Conservation (phyloP, 2,113 vertebrate species). For the Callopanchax toddi region DNA sequence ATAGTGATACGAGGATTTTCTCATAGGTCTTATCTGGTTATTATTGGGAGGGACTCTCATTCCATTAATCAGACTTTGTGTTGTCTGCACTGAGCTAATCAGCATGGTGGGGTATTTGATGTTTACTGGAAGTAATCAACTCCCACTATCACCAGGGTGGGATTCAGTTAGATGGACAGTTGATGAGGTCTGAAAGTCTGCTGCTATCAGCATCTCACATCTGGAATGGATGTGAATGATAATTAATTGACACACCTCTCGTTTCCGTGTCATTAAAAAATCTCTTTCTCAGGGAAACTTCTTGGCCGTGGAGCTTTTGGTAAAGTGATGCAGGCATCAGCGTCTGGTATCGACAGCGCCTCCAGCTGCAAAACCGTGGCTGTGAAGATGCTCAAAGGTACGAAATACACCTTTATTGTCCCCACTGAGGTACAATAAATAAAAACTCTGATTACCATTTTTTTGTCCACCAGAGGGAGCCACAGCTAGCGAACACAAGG, state of each 20-base stretch:
- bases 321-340: conserved; percentile 92
- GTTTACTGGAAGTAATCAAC: conserved; percentile 72
- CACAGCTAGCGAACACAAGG: conserved; percentile 91
- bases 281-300: conserved; percentile 83
- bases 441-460: background rate
- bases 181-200: conserved; percentile 29
- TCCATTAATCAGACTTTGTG: conserved; percentile 65
- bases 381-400: conserved; percentile 98
- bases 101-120: conserved; percentile 31
- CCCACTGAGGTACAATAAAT: background rate
- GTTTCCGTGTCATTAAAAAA: conserved; percentile 7
- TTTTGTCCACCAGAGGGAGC: conserved; percentile 87
- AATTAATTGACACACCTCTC: conserved; percentile 50
- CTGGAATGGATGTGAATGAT: conserved; percentile 38
- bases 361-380: conserved; percentile 89
- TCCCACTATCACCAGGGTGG: conserved; percentile 41
- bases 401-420: background rate
- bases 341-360: conserved; percentile 88
- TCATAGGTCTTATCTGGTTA: conserved; percentile 72
- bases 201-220: conserved; percentile 45
- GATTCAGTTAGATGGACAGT: conserved; percentile 25
- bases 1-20: conserved; percentile 59
- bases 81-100: conserved; percentile 62
- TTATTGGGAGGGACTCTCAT: conserved; percentile 70
- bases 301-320: conserved; percentile 93